Base-by-base conservation (phyloP, 2,113 vertebrate species). In the Corvus hawaiiensis region DNA sequence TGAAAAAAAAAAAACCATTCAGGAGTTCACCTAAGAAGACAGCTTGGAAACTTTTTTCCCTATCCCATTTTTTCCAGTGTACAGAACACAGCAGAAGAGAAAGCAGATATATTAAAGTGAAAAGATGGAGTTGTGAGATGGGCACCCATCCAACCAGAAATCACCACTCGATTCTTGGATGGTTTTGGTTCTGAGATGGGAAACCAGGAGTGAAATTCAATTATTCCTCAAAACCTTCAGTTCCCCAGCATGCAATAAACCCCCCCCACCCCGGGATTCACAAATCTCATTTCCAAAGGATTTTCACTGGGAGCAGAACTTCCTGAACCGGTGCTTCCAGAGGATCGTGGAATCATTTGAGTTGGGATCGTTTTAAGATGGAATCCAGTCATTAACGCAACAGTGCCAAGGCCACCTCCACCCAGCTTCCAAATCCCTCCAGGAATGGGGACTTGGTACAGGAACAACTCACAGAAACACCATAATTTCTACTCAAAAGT, bases 281-380 rank as follows among this genome's bases (percentile, higher is more conserved):
- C 52, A 63, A 37, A 27, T 6, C 46, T 39, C 33, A 6, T 18
- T 52, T 21, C 30, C 11, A 11, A 30, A n/a, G 56, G 39, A 9
- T 54, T 44, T 20, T 3, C 55, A 35, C 6, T 14, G 16, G 26
- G 39, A 56, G 9, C 10, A 94, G 35, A 73, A 33, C 30, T 56
- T 20, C 0, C 10, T 3, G 3, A 41, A 44, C 9, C 1, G 0
- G 9, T 7, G 16, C 15, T 58, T 20, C 28, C 54, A 24, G 39
- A 8, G 23, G 17, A 30, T 3, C 11, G 1, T 0, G 30, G 87
- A 8, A 11, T 12, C 1, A 1, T 30, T 17, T 1, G 33, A 4
- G 54, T 0, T 61, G 69, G 69, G 41, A 41, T n/a, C 5, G 2
- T 4, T 15, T 8, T 6, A 2, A 3, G 52, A 6, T 48, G 16